Evolutionary conservation across 2,797 vertebrate genomes (phyloP).

Genomic region (Spea hammondii): DNA sequence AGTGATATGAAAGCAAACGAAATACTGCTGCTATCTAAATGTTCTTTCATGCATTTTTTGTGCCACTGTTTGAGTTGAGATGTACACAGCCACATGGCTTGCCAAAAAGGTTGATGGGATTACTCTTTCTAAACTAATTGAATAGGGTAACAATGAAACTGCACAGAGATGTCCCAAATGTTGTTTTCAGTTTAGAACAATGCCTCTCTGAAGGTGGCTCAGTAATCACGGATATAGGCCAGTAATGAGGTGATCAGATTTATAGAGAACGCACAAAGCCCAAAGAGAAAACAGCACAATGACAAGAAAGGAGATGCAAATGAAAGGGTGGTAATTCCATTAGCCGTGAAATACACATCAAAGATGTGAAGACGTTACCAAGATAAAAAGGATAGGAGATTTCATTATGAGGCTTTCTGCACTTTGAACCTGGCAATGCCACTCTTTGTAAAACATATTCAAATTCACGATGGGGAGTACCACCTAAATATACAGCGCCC

Average conservation of each 20-base stretch:
- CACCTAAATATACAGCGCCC: too few species aligned
- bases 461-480: too few species aligned
- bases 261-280: not conserved
- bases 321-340: slow-evolving; percentile 29
- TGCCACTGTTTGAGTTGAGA: not conserved
- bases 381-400: slow-evolving; percentile 3
- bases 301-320: slow-evolving; percentile 8
- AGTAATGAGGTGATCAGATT: slow-evolving; percentile 30
- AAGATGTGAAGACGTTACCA: slow-evolving; percentile 4
- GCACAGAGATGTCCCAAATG: not conserved
- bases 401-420: too few species aligned
- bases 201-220: slow-evolving; percentile 23
- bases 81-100: not conserved
- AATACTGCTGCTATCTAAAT: too few species aligned
- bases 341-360: slow-evolving; percentile 13
- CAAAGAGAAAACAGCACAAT: not conserved
- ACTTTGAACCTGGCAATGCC: too few species aligned
- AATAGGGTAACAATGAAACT: slow-evolving; percentile 1
- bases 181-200: slow-evolving; percentile 30
- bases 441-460: too few species aligned
- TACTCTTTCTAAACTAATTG: slow-evolving; percentile 7
- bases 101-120: slow-evolving; percentile 27
- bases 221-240: slow-evolving; percentile 3
- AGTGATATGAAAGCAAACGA: too few species aligned
- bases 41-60: not conserved